Conservation (phyloP, 2,797 vertebrate genomes). For the Eidolon dupreanum region DNA sequence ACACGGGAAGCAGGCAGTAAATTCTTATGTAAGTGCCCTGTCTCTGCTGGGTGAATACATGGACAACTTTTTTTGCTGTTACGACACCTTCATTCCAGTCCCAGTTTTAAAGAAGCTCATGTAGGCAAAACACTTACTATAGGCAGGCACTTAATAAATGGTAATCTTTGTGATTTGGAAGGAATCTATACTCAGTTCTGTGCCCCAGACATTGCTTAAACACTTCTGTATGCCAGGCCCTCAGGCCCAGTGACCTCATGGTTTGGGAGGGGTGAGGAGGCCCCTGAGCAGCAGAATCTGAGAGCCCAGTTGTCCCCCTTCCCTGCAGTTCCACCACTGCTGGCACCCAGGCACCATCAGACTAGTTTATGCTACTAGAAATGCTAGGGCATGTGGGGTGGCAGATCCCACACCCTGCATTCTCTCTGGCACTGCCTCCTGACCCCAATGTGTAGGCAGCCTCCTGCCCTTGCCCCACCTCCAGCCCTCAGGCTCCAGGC, state of each 20-base stretch:
- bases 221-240: not conserved
- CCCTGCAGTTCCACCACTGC: not conserved
- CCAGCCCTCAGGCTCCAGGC: not conserved
- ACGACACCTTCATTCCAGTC: not conserved
- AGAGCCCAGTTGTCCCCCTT: not conserved
- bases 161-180: not conserved
- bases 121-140: not conserved
- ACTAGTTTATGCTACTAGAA: not conserved
- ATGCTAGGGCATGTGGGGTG: not conserved
- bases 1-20: not conserved
- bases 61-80: not conserved
- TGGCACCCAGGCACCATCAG: not conserved
- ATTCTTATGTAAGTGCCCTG: not conserved
- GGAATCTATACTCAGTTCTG: not conserved
- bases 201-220: not conserved
- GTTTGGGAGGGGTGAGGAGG: not conserved
- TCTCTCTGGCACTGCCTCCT: not conserved
- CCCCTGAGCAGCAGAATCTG: not conserved
- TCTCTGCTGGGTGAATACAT: not conserved
- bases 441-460: not conserved
- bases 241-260: not conserved
- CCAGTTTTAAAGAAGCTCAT: not conserved
- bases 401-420: not conserved
- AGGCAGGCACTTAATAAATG: not conserved
- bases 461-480: not conserved